Percentiles rank a stretch among this genome's conserved stretches.
These are phyloP conservation scores for Pangasius krempfi DNA, from an alignment of 2,797 vertebrate species.

Conservation along the genomic window DNA sequence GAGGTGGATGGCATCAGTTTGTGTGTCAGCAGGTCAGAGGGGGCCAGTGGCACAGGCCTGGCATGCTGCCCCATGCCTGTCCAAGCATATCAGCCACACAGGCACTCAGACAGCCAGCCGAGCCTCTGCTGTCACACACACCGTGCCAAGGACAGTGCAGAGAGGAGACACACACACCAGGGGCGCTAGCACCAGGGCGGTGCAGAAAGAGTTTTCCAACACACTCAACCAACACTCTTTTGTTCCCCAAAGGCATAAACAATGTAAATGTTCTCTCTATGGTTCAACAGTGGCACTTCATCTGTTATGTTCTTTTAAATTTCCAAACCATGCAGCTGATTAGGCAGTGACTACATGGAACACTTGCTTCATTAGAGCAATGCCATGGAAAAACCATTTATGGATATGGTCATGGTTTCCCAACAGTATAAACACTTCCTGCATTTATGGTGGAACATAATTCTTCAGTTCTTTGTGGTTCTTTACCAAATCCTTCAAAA, in stretches of 20 bases:
- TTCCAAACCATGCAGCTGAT: background rate
- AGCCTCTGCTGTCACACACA: slow-evolving; percentile 61
- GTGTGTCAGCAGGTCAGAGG: slow-evolving; percentile 60
- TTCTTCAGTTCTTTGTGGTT: slow-evolving; percentile 1
- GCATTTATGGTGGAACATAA: background rate
- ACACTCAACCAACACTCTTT: slow-evolving; percentile 32
- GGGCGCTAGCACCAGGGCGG: slow-evolving; percentile 14
- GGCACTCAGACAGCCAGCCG: slow-evolving; percentile 49
- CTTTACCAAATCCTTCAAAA: background rate
- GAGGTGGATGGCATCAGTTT: slow-evolving; percentile 55
- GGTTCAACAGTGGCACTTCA: background rate
- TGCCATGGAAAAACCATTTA: background rate
- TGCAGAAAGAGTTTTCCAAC: slow-evolving; percentile 6
- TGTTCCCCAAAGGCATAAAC: background rate
- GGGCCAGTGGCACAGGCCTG: slow-evolving; percentile 58
- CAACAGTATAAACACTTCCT: background rate
- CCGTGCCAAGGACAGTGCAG: slow-evolving; percentile 59
- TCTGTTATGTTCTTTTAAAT: background rate
- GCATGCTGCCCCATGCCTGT: slow-evolving; percentile 62
- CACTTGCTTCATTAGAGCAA: background rate
- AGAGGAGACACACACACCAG: slow-evolving; percentile 43
- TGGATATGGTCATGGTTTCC: background rate
- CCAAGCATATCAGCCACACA: slow-evolving; percentile 66
- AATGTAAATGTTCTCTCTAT: background rate
- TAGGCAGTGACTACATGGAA: background rate